phyloP scores from a whole-genome alignment of 2,888 invertebrate species.

The Balanococcus diminutus region DNA sequence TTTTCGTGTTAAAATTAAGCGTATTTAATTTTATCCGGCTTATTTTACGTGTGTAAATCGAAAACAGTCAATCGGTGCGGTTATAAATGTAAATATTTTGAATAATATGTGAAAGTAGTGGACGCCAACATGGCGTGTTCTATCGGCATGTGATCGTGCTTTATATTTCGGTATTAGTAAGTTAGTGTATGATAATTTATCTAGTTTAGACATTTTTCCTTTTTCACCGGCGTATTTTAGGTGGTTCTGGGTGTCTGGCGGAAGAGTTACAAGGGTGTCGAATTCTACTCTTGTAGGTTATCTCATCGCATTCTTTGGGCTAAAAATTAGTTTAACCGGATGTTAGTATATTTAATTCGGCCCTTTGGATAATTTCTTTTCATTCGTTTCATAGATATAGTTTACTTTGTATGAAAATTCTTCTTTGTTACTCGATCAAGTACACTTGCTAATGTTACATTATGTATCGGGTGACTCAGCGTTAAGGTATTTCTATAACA shows the following conservation, averaged over 20 bases:
- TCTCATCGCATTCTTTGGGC: background rate
- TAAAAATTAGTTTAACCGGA: constrained; percentile 36
- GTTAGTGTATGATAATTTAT: background rate
- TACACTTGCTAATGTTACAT: background rate
- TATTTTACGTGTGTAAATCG: background rate
- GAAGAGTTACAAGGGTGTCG: background rate
- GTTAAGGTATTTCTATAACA: background rate
- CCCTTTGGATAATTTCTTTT: background rate
- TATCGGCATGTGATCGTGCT: constrained; percentile 50
- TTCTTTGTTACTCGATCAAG: background rate
- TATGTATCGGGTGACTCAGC: constrained; percentile 4
- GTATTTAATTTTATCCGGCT: background rate
- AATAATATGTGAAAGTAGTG: constrained; percentile 21
- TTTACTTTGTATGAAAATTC: background rate
- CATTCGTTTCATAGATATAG: background rate
- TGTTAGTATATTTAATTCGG: background rate
- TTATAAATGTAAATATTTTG: constrained; percentile 23
- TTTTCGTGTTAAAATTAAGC: background rate
- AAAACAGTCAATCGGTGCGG: background rate
- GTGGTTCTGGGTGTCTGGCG: background rate
- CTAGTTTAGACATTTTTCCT: background rate
- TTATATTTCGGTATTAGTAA: background rate
- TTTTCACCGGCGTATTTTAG: background rate
- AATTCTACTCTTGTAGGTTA: background rate
- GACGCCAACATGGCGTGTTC: constrained; percentile 56